Evolutionary conservation across 2,113 vertebrate genomes (phyloP).

Genomic region (Epinephelus fuscoguttatus): DNA sequence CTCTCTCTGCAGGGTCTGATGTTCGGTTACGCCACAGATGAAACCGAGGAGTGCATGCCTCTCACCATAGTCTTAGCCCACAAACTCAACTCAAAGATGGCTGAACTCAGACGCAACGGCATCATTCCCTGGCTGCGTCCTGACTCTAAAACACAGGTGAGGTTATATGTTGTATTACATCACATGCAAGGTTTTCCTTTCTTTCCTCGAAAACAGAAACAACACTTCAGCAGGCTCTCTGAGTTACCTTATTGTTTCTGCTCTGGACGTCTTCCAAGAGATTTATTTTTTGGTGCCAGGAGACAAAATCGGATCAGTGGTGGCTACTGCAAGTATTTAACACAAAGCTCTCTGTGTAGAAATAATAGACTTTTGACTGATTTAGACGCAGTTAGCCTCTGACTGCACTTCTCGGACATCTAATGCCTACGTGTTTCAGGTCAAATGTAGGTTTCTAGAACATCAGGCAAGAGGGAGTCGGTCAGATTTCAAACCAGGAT

Average conservation of each 20-base stretch:
- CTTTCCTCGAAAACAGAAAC: not conserved
- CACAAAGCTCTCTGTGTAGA: conserved; percentile 42
- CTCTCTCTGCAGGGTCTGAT: conserved; percentile 89
- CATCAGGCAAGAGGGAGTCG: not conserved
- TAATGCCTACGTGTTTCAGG: not conserved
- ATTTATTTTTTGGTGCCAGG: conserved; percentile 41
- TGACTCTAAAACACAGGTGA: conserved; percentile 97
- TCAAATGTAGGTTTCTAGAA: conserved; percentile 22
- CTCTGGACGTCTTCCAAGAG: conserved; percentile 34
- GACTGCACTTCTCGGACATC: conserved; percentile 10
- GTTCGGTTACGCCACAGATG: conserved; percentile 98
- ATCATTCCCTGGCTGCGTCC: conserved; percentile 92
- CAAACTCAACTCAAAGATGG: conserved; percentile 93
- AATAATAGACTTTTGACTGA: conserved; percentile 35
- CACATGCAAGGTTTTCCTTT: no score
- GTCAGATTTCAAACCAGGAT: not conserved
- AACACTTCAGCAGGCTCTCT: not conserved
- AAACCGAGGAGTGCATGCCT: conserved; percentile 98
- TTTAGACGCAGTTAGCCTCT: conserved; percentile 15
- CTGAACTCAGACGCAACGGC: conserved; percentile 89
- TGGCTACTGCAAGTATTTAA: conserved; percentile 26
- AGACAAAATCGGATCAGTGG: conserved; percentile 40
- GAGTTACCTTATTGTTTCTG: conserved; percentile 27
- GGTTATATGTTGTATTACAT: not conserved
- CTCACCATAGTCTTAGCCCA: conserved; percentile 95